Evolutionary conservation across 2,888 invertebrate species (phyloP), one percentile per base, ranked within the genome.

Genomic region (Desoria tigrina): DNA sequence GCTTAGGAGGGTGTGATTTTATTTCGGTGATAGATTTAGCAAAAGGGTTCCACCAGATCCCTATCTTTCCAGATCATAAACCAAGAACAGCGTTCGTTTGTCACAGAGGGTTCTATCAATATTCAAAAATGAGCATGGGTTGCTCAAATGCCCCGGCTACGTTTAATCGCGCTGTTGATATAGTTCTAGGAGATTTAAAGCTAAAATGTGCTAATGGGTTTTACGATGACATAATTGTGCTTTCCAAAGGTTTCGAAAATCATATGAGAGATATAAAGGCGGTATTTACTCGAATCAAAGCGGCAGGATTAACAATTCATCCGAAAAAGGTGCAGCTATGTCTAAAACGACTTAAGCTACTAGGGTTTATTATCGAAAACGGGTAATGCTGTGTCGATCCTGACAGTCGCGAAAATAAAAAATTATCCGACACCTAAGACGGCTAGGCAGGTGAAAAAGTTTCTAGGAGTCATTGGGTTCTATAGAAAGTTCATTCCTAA

Each of bases 331-430:
- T 75, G 9, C 68, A 68, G 51, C 45, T 53, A 1, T 66, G 68
- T 18, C 1, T 39, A 14, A 42, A 51, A 14, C 24, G 39, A 24
- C 21, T 80, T 11, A 76, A 77, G 1, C 80, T 78, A 61, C 61
- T 81, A 32, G 80, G 80, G 1, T 79, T 79, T 59, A 77, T 79
- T 1, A 70, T 80, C 4, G 76, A 79, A 3, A 65, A 76, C 1
- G 73, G 79, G 1, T 78, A 77, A 14, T 72, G 79, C 6, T 77
- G 77, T 54, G 79, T 81, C 6, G 78, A 79, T 62, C 77, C 78
- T 0, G 71, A 72, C 1, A 73, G 60, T 75, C 1, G 56, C 67
- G 37, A 55, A 68, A 2, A 61, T 76, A 0, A 21, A 51, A 1
- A 54, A 62, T 16, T 74, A 57, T 32, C 72, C 72, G 0, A 2